Conservation (phyloP, 2,888 invertebrate genomes). For the Automeris io region DNA sequence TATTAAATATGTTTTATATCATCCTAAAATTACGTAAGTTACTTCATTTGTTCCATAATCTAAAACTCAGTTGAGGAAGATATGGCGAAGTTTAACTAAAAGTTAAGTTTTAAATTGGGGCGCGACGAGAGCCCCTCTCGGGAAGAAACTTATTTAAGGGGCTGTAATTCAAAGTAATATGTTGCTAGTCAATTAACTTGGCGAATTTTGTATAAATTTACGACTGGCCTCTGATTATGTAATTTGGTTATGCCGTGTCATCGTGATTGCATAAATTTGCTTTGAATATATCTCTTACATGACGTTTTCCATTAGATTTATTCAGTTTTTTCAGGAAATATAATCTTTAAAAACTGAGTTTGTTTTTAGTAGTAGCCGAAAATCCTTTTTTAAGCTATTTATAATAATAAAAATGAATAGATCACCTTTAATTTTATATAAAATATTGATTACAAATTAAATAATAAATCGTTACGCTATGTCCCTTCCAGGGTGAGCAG, state of each 20-base stretch:
- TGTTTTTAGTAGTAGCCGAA: too few relatives aligned
- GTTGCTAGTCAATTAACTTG: conserved; percentile 54
- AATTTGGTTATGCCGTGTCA: conserved; percentile 2
- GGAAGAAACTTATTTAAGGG: conserved; percentile 54
- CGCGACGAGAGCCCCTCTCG: conserved; percentile 35
- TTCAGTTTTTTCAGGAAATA: too few relatives aligned
- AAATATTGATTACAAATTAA: too few relatives aligned
- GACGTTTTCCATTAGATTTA: not conserved
- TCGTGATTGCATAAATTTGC: not conserved
- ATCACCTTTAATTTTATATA: too few relatives aligned
- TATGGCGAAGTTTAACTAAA: conserved; percentile 58
- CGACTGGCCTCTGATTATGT: conserved; percentile 10
- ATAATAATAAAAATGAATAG: too few relatives aligned
- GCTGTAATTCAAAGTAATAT: conserved; percentile 64
- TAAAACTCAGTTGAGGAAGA: conserved; percentile 46
- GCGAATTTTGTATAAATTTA: conserved; percentile 25
- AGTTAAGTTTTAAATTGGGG: conserved; percentile 64
- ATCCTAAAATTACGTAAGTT: conserved; percentile 24
- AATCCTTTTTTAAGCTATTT: too few relatives aligned
- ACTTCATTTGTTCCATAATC: conserved; percentile 52
- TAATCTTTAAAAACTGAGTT: too few relatives aligned
- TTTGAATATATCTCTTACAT: not conserved
- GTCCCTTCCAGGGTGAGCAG: too few relatives aligned
- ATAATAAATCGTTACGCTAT: too few relatives aligned
- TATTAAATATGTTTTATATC: too few relatives aligned